Percentiles rank a stretch among this genome's conserved stretches.
Conservation (phyloP, 2,113 vertebrate species). For the Ovis aries region DNA sequence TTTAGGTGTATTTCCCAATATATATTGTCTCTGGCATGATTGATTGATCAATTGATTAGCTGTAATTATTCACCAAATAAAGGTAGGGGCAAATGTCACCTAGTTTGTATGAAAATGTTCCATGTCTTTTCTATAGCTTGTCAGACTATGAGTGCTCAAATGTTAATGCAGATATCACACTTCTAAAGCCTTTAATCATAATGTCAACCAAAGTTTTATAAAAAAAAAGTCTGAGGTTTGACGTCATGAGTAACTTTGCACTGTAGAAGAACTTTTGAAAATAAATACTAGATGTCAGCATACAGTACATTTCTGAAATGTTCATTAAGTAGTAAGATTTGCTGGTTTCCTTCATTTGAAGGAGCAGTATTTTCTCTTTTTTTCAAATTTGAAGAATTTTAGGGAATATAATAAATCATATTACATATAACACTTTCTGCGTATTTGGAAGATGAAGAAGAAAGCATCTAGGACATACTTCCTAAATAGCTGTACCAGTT, state of each 20-base stretch:
- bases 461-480: neutral
- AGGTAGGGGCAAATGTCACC: neutral
- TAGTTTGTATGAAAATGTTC: neutral
- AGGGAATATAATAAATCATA: neutral
- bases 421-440: neutral
- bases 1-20: slow-evolving; percentile 27
- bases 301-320: neutral
- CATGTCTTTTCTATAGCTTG: slow-evolving; percentile 40
- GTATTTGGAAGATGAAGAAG: neutral
- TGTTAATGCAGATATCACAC: slow-evolving; percentile 43
- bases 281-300: neutral
- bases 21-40: neutral
- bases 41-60: neutral
- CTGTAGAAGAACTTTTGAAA: neutral
- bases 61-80: slow-evolving; percentile 17
- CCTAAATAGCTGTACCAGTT: neutral
- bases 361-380: neutral
- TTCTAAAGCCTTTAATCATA: slow-evolving; percentile 71
- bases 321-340: neutral
- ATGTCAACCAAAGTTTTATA: slow-evolving; percentile 56
- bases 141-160: neutral
- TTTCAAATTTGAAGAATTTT: neutral
- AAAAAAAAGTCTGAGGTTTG: neutral
- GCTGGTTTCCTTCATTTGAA: neutral
- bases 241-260: neutral